Evolutionary conservation across 1,140 invertebrate genomes (phyloP).

Genomic region (Drosophila aff.): DNA sequence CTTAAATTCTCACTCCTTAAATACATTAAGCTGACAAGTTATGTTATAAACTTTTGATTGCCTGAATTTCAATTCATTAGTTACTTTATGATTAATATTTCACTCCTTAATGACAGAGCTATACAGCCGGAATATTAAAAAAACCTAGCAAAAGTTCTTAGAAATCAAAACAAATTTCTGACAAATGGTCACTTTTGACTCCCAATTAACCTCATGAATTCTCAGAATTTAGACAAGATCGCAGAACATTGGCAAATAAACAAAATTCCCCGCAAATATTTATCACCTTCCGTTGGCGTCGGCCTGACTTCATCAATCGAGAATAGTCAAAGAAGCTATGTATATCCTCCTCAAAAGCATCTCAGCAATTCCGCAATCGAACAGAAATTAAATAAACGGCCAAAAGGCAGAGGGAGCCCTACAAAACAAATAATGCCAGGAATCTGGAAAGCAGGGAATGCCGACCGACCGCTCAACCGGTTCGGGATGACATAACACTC

Average conservation of each 20-base stretch:
- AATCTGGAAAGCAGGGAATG: conserved; percentile 46
- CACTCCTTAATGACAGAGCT: neutral
- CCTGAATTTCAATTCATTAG: no score
- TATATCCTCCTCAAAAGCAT: conserved; percentile 50
- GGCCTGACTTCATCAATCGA: conserved; percentile 44
- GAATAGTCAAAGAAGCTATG: conserved; percentile 6
- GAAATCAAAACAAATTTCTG: neutral
- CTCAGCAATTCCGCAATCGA: conserved; percentile 7
- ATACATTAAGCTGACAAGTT: neutral
- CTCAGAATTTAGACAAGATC: conserved; percentile 11
- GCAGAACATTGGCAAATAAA: conserved; percentile 7
- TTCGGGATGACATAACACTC: conserved; percentile 75
- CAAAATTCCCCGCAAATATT: conserved; percentile 31
- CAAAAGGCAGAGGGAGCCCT: conserved; percentile 48
- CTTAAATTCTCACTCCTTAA: neutral
- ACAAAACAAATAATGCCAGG: conserved; percentile 66
- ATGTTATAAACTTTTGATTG: neutral
- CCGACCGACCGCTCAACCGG: conserved; percentile 59
- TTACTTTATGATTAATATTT: neutral
- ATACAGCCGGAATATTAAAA: neutral
- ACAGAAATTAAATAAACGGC: conserved; percentile 39
- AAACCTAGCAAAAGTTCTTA: neutral
- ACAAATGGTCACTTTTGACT: neutral
- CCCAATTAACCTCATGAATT: neutral
- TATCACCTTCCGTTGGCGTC: conserved; percentile 22